Percentiles rank a stretch among this genome's conserved stretches.
Conservation (phyloP, 2,113 vertebrate species). For the Coracopsis vasa region DNA sequence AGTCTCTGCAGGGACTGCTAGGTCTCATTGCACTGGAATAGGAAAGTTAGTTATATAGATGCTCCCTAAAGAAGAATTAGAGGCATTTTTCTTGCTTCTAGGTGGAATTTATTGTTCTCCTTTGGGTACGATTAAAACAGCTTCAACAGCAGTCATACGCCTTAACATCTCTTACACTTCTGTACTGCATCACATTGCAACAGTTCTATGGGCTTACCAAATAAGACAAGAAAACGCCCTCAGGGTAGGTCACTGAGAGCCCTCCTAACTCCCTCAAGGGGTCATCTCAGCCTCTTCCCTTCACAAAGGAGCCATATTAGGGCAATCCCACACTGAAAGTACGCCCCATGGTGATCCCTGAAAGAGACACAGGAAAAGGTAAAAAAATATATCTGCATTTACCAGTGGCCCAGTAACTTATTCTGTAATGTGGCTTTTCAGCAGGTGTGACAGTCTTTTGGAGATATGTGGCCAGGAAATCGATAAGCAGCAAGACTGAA, state of each 20-base stretch:
- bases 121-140: slow-evolving; percentile 4
- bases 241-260: accelerated
- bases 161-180: neutral
- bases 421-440: neutral
- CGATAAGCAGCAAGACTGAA: neutral
- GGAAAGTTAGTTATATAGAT: slow-evolving; percentile 43
- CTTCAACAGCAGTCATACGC: neutral
- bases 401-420: neutral
- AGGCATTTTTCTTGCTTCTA: slow-evolving; percentile 16
- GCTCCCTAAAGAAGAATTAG: slow-evolving; percentile 44
- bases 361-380: accelerated
- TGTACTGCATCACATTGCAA: neutral
- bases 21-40: slow-evolving; percentile 4
- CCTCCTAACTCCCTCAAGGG: accelerated
- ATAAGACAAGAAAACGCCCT: neutral
- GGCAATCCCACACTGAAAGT: neutral
- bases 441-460: neutral
- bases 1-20: neutral
- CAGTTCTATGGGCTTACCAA: neutral
- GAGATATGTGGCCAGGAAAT: accelerated
- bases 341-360: accelerated
- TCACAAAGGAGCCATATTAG: neutral
- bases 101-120: slow-evolving; percentile 22
- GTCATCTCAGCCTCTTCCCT: neutral
- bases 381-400: neutral